Evolutionary conservation across 2,888 invertebrate species (phyloP).

Genomic region (Chrysopilus asiliformis): DNA sequence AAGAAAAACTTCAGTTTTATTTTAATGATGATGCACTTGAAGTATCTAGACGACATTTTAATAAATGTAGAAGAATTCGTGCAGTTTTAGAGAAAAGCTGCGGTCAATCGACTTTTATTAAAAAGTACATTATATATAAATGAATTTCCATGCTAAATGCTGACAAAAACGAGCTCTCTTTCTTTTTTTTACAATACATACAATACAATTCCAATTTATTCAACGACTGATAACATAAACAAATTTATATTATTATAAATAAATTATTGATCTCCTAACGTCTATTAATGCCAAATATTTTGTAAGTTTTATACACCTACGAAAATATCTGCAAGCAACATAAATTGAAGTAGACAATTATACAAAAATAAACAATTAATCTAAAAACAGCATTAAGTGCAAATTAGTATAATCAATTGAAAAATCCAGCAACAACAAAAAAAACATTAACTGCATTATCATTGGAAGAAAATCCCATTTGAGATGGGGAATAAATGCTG

Average conservation of each 20-base stretch:
- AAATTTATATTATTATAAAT: conserved; percentile 2
- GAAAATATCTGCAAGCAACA: too few species aligned
- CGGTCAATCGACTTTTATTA: not conserved
- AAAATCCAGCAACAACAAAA: conserved; percentile 2
- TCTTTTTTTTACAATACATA: not conserved
- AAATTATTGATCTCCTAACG: conserved; percentile 9
- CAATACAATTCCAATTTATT: conserved; percentile 1
- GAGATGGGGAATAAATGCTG: conserved; percentile 86
- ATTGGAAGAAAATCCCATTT: too few species aligned
- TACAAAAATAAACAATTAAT: conserved; percentile 5
- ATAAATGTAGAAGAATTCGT: too few species aligned
- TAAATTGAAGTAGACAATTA: conserved; percentile 1
- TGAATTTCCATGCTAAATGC: not conserved
- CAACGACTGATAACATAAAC: conserved; percentile 6
- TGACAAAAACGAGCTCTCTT: not conserved
- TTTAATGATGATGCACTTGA: too few species aligned
- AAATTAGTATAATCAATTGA: not conserved
- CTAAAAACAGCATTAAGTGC: conserved; percentile 5
- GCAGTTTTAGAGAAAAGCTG: too few species aligned
- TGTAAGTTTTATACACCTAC: conserved; percentile 7
- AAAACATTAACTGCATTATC: too few species aligned
- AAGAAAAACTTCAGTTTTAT: too few species aligned
- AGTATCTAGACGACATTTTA: too few species aligned
- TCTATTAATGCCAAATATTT: conserved; percentile 13
- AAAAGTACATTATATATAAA: not conserved